Base-by-base conservation (phyloP, 2,888 invertebrate genomes). In the Andrena bucephala region DNA sequence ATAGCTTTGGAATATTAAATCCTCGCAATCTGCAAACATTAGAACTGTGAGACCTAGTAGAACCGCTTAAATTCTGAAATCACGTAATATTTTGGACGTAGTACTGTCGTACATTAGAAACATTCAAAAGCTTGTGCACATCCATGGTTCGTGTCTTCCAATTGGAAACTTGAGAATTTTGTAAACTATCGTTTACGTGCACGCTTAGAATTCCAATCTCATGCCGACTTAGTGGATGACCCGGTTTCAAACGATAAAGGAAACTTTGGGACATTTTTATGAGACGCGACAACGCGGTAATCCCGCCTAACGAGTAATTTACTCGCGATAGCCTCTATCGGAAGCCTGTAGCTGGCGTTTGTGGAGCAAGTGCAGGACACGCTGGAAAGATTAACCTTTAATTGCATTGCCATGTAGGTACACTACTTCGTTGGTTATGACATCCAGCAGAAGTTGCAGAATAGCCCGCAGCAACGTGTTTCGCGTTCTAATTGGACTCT, bases 331-430 rank as follows among this genome's bases (percentile, higher is more conserved):
- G 13, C 54, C 50, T 33, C 29, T 57, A 72, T 54, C 24, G 33
- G 63, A 33, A 42, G 65, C 2, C 50, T 16, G 54, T 54, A 54
- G 8, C 8, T 7, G 20, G 48, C 71, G 66, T 70, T 70, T 48
- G 31, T n/a, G 57, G 33, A 42, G 13, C n/a, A 62, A 71, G 27
- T 67, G 31, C 31, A 33, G 36, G 42, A 62, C 62, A 60, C 50
- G n/a, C 8, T 48, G 33, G 63, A 74, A 77, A 68, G 79, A 87
- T 87, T 85, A 87, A 84, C 81, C 76, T 85, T 87, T 87, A 85
- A 82, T 84, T 87, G 84, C 79, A 81, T 85, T 76, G 81, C 75
- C 79, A 62, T 69, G 80, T 82, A 80, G 77, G 77, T 76, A 76
- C 66, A 77, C 76, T 77, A 62, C 81, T 83, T 78, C 68, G 68